Evolutionary conservation across 2,113 vertebrate genomes (phyloP), one percentile per base, ranked within the genome.

Genomic region (Percopsis transmontana): DNA sequence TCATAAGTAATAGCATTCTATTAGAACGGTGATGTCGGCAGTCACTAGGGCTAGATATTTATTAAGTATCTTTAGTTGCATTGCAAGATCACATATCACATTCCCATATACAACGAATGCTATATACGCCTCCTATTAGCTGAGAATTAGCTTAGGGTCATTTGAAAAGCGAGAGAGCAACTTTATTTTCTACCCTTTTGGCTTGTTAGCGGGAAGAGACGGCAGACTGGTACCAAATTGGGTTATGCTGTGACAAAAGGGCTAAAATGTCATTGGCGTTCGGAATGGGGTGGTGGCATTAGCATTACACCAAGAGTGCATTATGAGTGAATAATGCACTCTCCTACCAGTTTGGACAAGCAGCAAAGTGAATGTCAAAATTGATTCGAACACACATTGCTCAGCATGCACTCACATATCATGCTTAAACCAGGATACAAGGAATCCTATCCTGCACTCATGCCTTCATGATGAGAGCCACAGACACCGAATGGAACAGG

Each of bases 281-380:
- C 85, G 77, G 66, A 76, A 76, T 61, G 66, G 69, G 64, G 66
- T 76, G 59, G 76, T 91, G 88, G 92, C 91, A 91, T 92, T 94
- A 95, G 93, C 92, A 91, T 93, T 91, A 82, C 76, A 90, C 88
- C 89, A 90, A 91, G 89, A 90, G 89, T 90, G 91, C 76, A 90
- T 92, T 93, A 92, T 90, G 84, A 79, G 91, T 96, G 94, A 97
- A 94, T 95, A 97, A 97, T 96, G 92, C 90, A 88, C 85, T 68
- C 56, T 79, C 87, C 92, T 91, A 97, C 93, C 92, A 92, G 90
- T 87, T 92, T 90, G 91, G 95, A 96, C 95, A 92, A 88, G 91
- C 91, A 94, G 91, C 94, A 95, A 97, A 96, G 92, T 94, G 88
- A 87, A 83, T 94, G 97, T 95, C 96, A 95, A 92, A 95, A 84